Conservation (phyloP, 2,113 vertebrate genomes). For the Syngnathus scovelli region DNA sequence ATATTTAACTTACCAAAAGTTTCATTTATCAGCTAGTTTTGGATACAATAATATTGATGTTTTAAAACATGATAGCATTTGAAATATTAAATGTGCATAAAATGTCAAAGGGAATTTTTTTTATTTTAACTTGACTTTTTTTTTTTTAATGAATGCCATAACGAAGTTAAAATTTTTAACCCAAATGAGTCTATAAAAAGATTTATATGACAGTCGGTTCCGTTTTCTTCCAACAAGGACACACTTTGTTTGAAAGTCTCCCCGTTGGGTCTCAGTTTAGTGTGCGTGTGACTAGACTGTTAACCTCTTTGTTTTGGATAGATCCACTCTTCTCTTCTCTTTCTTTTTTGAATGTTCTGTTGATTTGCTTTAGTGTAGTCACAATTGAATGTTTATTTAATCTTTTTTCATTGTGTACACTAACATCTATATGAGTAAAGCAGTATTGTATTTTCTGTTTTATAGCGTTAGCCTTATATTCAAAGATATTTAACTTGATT, state of each 20-base stretch:
- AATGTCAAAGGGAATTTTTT: neutral
- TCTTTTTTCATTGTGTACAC: neutral
- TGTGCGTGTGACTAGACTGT: constrained; percentile 35
- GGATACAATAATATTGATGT: too few relatives aligned
- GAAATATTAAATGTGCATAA: too few relatives aligned
- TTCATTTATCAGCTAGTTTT: too few relatives aligned
- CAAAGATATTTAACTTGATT: too few relatives aligned
- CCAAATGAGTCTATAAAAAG: neutral
- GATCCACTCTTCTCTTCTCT: constrained; percentile 8
- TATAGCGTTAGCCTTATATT: neutral
- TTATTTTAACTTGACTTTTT: neutral
- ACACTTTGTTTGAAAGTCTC: constrained; percentile 28
- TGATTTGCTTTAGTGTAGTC: neutral
- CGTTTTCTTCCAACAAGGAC: neutral
- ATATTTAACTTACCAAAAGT: too few relatives aligned
- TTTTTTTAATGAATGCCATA: neutral
- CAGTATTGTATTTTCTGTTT: neutral
- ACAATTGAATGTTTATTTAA: neutral
- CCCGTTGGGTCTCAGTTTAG: constrained; percentile 21
- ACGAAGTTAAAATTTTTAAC: neutral
- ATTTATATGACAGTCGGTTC: neutral
- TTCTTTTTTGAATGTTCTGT: neutral
- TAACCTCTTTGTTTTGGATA: constrained; percentile 39
- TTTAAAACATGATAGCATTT: too few relatives aligned
- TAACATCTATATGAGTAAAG: neutral